Conservation (phyloP, 2,113 vertebrate species). For the Gavialis gangeticus region DNA sequence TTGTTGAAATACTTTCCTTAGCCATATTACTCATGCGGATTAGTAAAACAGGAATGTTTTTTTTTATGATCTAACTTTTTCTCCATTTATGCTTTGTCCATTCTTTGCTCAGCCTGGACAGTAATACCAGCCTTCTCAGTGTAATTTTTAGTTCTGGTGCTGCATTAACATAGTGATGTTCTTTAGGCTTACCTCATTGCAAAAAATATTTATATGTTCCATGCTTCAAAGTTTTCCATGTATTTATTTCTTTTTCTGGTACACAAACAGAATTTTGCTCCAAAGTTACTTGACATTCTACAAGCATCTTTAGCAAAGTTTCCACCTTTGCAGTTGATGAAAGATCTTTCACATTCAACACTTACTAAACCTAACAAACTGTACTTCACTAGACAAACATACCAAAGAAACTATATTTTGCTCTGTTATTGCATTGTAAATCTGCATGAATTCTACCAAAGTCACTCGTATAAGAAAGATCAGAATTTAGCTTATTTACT, state of each 20-base stretch:
- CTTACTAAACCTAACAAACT: not conserved
- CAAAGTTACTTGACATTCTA: constrained; percentile 23
- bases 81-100: not conserved
- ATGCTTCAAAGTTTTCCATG: not conserved
- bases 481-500: not conserved
- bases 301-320: constrained; percentile 1
- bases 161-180: not conserved
- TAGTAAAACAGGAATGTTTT: constrained; percentile 53
- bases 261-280: not conserved
- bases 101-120: not conserved
- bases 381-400: not conserved
- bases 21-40: constrained; percentile 33
- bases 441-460: not conserved
- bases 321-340: constrained; percentile 31
- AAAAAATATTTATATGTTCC: not conserved
- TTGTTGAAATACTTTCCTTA: constrained; percentile 61
- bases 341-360: not conserved
- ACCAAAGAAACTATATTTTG: not conserved
- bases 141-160: constrained; percentile 18
- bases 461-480: not conserved
- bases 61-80: not conserved
- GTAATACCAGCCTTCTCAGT: not conserved
- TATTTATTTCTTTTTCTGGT: constrained; percentile 17
- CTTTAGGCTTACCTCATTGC: not conserved
- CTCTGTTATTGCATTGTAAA: not conserved